Conservation (phyloP, 2,888 invertebrate genomes). For the Didymodactylos carnosus region DNA sequence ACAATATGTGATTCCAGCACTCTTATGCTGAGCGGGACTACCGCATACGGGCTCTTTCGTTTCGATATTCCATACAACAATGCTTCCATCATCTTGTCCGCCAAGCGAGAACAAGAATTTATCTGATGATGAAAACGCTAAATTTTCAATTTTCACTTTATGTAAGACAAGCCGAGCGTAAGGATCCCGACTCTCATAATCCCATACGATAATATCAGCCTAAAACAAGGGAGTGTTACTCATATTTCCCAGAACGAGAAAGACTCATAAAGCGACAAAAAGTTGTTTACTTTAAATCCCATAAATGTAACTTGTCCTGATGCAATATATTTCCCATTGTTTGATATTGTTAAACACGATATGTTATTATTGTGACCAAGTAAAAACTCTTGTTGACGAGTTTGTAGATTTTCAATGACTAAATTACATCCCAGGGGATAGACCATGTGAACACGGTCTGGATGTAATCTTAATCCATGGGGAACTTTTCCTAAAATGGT, state of each 20-base stretch:
- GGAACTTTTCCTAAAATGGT: constrained; percentile 22
- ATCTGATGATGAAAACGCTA: constrained; percentile 62
- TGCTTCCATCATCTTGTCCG: constrained; percentile 65
- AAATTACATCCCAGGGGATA: constrained; percentile 35
- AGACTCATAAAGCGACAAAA: constrained; percentile 5
- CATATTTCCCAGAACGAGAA: constrained; percentile 11
- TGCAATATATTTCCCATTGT: constrained; percentile 54
- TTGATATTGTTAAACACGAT: constrained; percentile 41
- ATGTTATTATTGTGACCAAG: constrained; percentile 34
- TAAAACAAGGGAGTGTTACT: constrained; percentile 20
- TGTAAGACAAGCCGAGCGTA: constrained; percentile 58
- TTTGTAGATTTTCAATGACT: constrained; percentile 30
- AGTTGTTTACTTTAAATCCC: constrained; percentile 53
- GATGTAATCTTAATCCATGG: constrained; percentile 31
- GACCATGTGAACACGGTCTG: constrained; percentile 30
- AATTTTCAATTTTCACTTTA: constrained; percentile 63
- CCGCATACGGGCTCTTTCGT: constrained; percentile 44
- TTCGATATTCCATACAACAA: constrained; percentile 61
- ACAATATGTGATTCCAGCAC: constrained; percentile 50
- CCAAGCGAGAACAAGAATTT: constrained; percentile 63
- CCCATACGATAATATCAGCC: constrained; percentile 65
- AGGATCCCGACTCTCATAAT: constrained; percentile 47
- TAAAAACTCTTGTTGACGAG: constrained; percentile 25
- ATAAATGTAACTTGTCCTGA: constrained; percentile 75
- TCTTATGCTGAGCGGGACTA: constrained; percentile 44